phyloP scores from a whole-genome alignment of 2,797 vertebrate species.

The Gallinago solitaria region DNA sequence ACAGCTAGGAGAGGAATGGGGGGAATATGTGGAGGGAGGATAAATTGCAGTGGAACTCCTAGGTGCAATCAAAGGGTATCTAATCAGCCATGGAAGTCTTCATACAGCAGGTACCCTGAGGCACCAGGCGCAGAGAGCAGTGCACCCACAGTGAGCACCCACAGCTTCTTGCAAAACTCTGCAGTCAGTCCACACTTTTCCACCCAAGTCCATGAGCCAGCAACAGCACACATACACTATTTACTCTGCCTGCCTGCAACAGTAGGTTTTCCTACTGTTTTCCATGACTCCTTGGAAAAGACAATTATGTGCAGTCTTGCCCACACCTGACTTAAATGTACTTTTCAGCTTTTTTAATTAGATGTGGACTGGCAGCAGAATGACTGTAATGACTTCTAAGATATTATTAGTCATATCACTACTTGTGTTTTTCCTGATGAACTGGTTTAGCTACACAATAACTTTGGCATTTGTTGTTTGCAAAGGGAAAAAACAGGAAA shows the following conservation, averaged over 20 bases:
- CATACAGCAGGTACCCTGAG: neutral
- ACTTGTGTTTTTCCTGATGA: neutral
- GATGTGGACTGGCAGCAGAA: neutral
- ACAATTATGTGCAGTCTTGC: neutral
- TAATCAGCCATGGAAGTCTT: neutral
- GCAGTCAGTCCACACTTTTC: neutral
- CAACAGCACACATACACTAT: neutral
- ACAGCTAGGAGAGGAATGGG: neutral
- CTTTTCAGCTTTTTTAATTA: neutral
- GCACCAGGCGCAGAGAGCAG: neutral
- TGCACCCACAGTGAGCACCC: neutral
- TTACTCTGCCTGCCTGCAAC: neutral
- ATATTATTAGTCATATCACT: neutral
- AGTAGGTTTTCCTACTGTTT: neutral
- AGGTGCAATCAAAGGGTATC: neutral
- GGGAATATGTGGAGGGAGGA: neutral
- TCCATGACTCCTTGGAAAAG: neutral
- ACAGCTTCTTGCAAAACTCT: neutral
- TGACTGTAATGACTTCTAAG: neutral
- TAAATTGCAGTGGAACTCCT: neutral
- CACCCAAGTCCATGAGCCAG: fast-evolving
- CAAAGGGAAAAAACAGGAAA: slow-evolving; percentile 31
- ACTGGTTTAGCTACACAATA: neutral
- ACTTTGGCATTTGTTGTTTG: neutral
- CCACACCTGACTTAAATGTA: neutral